Conservation (phyloP, 2,113 vertebrate species). For the Rallus limicola region DNA sequence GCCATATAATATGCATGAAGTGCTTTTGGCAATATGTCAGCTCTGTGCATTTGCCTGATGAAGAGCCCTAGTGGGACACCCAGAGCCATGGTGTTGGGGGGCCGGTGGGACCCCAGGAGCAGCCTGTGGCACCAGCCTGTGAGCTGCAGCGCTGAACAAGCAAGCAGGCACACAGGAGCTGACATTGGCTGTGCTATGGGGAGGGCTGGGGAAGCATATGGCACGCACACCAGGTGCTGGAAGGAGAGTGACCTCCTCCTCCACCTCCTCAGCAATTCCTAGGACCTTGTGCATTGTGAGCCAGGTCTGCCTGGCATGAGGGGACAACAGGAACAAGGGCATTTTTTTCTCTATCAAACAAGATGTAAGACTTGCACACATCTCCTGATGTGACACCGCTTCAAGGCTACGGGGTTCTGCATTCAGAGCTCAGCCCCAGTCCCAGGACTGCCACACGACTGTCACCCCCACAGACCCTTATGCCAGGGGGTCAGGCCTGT, state of each 20-base stretch:
- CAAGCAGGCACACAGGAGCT: fast-evolving
- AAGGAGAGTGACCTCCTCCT: neutral
- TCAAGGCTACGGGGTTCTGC: neutral
- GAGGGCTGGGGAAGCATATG: neutral
- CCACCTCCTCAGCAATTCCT: neutral
- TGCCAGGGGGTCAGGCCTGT: neutral
- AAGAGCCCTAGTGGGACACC: fast-evolving
- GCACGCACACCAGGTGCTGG: fast-evolving
- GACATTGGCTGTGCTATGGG: fast-evolving
- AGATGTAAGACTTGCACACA: fast-evolving
- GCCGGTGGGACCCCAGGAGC: neutral
- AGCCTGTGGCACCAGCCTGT: fast-evolving
- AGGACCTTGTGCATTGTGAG: neutral
- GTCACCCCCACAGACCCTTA: fast-evolving
- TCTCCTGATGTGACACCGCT: neutral
- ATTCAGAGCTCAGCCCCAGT: neutral
- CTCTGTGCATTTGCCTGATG: neutral
- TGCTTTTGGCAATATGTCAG: neutral
- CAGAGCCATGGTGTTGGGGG: fast-evolving
- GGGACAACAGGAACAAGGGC: neutral
- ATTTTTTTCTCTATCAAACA: neutral
- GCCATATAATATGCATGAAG: neutral
- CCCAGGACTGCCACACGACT: neutral
- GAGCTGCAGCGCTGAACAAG: neutral
- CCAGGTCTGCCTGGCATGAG: neutral